Evolutionary conservation across 2,113 vertebrate species (phyloP), one percentile per base, ranked within the genome.

Genomic region (Anolis sagrei): DNA sequence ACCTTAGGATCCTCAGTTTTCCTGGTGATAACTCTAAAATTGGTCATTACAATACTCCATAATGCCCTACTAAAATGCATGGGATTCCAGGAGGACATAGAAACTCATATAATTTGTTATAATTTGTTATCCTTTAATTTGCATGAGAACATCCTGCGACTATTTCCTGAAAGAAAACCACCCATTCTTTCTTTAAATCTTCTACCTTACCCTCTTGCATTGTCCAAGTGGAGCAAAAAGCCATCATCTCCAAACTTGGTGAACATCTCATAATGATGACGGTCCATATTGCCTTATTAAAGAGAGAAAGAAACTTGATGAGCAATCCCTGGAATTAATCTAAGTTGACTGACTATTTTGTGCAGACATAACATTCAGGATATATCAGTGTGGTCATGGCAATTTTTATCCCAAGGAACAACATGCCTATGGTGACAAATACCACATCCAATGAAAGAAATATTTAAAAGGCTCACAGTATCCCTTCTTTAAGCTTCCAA

Each of bases 251-350:
- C 98, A 68, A 99, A 99, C 92, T 97, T 98, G 86, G 97, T 98
- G 95, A 99, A 99, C 94, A 98, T 97, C 91, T 99, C 99, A 0
- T 99, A 99, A 91, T 99, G 98, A 92, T 99, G 99, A 7, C 99
- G 95, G 94, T 99, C 99, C 99, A 99, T 99, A 90, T 99, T 99
- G 51, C 98, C 99, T 99, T 92, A 7, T 4, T 2, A 76, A 78
- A 80, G 78, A 73, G 64, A 69, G 29, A 76, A 77, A n/a, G 5
- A 39, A 36, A 77, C 2, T 18, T 11, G 29, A 3, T 74, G n/a
- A 48, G 8, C 44, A 32, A 51, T 8, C 27, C 9, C 36, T 29
- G 23, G 10, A 9, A 8, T 16, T n/a, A 64, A 83, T 48, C 36
- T 51, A 74, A 29, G 21, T 34, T 44, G 32, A 69, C 1, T 19